Percentiles rank a stretch among this genome's conserved stretches.
These are phyloP conservation scores for Bothrops jararaca DNA, from an alignment of 2,113 vertebrate species.

Conservation along the genomic window DNA sequence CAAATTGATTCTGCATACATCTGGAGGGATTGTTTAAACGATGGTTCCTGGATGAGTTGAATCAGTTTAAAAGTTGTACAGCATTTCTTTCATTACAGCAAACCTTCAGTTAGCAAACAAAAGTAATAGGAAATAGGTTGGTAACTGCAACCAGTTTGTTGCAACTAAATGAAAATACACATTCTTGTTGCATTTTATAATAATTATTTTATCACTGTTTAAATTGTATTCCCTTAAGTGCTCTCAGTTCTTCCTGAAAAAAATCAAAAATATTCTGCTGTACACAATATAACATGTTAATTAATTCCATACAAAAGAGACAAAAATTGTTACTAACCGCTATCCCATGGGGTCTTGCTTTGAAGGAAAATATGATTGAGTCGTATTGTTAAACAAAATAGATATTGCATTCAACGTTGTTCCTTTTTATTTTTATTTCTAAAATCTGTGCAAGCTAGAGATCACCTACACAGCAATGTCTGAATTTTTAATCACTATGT, in stretches of 20 bases:
- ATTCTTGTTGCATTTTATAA: not conserved
- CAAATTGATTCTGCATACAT: not conserved
- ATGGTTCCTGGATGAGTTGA: not conserved
- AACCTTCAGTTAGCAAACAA: not conserved
- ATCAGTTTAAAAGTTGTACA: not conserved
- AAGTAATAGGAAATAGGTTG: not conserved
- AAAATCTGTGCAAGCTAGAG: not conserved
- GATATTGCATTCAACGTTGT: not conserved
- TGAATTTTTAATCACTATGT: conserved; percentile 1
- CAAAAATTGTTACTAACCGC: not conserved
- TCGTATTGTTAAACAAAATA: not conserved
- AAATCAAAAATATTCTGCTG: not conserved
- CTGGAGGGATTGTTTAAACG: not conserved
- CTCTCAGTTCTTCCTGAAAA: not conserved
- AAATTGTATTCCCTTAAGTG: not conserved
- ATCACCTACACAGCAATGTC: not conserved
- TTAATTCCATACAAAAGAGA: not conserved
- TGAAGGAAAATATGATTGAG: not conserved
- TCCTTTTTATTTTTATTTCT: not conserved
- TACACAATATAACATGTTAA: not conserved
- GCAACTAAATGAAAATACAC: not conserved
- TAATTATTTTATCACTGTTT: not conserved
- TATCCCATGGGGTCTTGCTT: not conserved
- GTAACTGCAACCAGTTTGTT: not conserved
- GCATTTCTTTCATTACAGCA: not conserved